phyloP scores from a whole-genome alignment of 2,888 invertebrate genomes.

The Dorcus hopei region DNA sequence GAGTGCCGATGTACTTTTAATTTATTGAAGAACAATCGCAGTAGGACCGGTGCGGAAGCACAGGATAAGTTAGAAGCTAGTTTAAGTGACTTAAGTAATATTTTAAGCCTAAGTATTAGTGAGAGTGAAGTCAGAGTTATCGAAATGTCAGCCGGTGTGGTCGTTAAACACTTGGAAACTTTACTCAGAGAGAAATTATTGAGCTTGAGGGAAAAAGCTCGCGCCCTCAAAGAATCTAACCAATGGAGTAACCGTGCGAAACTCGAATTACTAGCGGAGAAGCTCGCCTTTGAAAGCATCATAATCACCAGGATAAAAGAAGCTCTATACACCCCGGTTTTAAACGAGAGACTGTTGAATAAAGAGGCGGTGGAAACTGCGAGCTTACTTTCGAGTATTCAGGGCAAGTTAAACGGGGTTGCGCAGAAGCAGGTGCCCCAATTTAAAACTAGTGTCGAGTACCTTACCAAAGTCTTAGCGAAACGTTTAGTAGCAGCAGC shows the following conservation, averaged over 20 bases:
- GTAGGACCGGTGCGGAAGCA: slow-evolving; percentile 63
- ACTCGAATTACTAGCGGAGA: slow-evolving; percentile 72
- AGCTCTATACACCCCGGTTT: slow-evolving; percentile 54
- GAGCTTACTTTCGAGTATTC: slow-evolving; percentile 70
- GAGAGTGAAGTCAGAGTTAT: slow-evolving; percentile 56
- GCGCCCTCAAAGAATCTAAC: slow-evolving; percentile 63
- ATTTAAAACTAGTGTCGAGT: slow-evolving; percentile 57
- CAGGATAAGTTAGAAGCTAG: slow-evolving; percentile 65
- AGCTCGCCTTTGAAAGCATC: slow-evolving; percentile 77
- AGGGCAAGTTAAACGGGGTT: slow-evolving; percentile 62
- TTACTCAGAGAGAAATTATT: slow-evolving; percentile 66
- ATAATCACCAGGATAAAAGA: slow-evolving; percentile 63
- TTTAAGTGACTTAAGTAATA: slow-evolving; percentile 60
- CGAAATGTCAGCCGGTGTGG: slow-evolving; percentile 56
- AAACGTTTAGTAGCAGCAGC: slow-evolving; percentile 57
- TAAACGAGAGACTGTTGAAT: slow-evolving; percentile 55
- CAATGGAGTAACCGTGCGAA: slow-evolving; percentile 66
- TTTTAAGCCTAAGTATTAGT: slow-evolving; percentile 52
- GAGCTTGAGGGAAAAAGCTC: slow-evolving; percentile 66
- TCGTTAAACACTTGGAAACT: slow-evolving; percentile 63
- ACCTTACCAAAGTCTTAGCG: slow-evolving; percentile 72
- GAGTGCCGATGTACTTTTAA: slow-evolving; percentile 65
- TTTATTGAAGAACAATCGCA: slow-evolving; percentile 59
- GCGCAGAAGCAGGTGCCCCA: slow-evolving; percentile 46
- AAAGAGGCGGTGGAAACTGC: slow-evolving; percentile 74